These are phyloP conservation scores for Periophthalmus magnuspinnatus DNA, from an alignment of 2,797 vertebrate genomes.

Conservation along the genomic window DNA sequence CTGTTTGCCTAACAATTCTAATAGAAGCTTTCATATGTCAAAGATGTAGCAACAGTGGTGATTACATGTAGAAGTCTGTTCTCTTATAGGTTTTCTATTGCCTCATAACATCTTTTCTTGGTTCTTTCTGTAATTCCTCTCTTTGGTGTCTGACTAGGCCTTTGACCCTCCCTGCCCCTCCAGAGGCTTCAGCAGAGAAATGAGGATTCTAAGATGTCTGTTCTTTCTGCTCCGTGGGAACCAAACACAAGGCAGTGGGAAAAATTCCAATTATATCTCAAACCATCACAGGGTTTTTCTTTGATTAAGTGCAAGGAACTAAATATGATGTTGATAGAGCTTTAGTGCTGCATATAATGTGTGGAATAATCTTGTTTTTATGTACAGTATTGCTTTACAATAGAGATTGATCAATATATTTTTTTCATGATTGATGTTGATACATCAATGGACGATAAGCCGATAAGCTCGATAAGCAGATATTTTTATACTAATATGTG, in stretches of 20 bases:
- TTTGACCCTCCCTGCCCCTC: constrained; percentile 16
- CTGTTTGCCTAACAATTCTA: too few relatives aligned
- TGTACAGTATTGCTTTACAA: too few relatives aligned
- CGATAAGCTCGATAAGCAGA: too few relatives aligned
- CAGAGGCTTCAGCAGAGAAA: constrained; percentile 21
- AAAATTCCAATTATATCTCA: constrained; percentile 41
- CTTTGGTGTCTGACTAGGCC: constrained; percentile 3
- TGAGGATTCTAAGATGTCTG: constrained; percentile 25
- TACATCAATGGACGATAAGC: too few relatives aligned
- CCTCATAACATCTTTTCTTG: background rate
- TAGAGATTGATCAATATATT: too few relatives aligned
- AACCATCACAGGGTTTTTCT: constrained; percentile 21
- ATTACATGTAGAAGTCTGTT: background rate
- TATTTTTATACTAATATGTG: too few relatives aligned
- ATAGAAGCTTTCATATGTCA: too few relatives aligned
- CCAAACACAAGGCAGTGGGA: constrained; percentile 5
- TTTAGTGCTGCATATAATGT: background rate
- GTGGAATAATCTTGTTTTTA: too few relatives aligned
- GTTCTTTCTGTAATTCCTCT: constrained; percentile 19
- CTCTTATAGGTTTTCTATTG: background rate
- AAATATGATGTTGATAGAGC: background rate
- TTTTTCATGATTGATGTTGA: too few relatives aligned
- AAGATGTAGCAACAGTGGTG: too few relatives aligned
- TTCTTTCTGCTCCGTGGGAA: constrained; percentile 13
- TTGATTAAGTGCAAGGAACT: background rate